Conservation (phyloP, 1,140 invertebrate genomes). For the Sipha flava region DNA sequence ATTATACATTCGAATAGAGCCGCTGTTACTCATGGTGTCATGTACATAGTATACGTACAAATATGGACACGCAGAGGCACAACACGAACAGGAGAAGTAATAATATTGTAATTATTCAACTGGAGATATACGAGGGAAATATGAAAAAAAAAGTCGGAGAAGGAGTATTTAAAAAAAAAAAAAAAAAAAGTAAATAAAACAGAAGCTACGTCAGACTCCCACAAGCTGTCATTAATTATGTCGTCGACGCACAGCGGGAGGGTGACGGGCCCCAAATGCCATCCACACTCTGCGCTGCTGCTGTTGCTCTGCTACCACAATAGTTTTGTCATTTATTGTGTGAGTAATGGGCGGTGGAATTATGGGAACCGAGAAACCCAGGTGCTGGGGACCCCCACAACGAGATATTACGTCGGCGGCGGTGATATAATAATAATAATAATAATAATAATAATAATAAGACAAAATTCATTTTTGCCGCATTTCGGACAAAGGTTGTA, state of each 20-base stretch:
- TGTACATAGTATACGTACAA: background rate
- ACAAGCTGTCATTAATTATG: slow-evolving; percentile 33
- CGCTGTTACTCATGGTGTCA: background rate
- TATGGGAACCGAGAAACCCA: slow-evolving; percentile 29
- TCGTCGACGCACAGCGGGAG: slow-evolving; percentile 25
- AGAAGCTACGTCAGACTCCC: slow-evolving; percentile 18
- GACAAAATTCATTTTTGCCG: slow-evolving; percentile 16
- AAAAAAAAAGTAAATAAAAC: background rate
- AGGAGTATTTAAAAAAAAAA: slow-evolving; percentile 3
- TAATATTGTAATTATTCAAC: slow-evolving; percentile 11
- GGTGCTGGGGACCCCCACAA: slow-evolving; percentile 25
- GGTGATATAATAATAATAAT: background rate
- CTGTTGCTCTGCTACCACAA: background rate
- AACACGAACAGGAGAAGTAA: background rate
- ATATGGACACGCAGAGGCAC: background rate
- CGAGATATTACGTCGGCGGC: background rate
- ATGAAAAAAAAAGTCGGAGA: background rate
- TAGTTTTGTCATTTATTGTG: slow-evolving; percentile 31
- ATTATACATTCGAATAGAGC: background rate
- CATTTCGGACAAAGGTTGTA: slow-evolving; percentile 19
- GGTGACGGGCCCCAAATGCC: slow-evolving; percentile 29
- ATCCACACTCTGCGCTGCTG: slow-evolving; percentile 1
- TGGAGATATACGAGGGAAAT: background rate
- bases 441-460: background rate
- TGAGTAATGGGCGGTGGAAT: slow-evolving; percentile 32